A percentile compares a stretch with the other conserved stretches of the same genome.
Conservation (phyloP, 1,140 invertebrate species). For the Dreissena polymorpha region DNA sequence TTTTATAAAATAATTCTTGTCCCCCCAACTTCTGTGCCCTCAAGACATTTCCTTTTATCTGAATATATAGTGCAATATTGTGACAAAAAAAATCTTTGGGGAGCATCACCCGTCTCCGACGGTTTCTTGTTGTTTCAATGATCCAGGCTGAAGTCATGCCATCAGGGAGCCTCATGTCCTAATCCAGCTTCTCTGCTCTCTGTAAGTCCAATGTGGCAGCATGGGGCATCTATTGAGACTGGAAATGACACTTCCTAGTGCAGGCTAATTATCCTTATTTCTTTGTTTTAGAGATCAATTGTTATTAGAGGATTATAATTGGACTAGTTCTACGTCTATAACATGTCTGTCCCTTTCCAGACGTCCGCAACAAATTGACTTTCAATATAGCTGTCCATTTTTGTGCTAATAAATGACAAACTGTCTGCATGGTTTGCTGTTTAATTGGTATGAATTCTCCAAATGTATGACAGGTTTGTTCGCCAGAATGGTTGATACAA, state of each 20-base stretch:
- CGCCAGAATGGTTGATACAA: too few species aligned
- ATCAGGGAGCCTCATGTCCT: constrained; percentile 14
- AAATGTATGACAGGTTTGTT: too few species aligned
- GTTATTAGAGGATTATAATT: constrained; percentile 52
- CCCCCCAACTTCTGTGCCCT: too few species aligned
- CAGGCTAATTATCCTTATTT: constrained; percentile 38
- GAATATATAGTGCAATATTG: too few species aligned
- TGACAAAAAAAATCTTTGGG: too few species aligned
- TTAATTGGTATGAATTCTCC: not conserved
- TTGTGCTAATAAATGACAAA: not conserved
- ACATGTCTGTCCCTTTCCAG: constrained; percentile 21
- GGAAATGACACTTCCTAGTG: constrained; percentile 30
- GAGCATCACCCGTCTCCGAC: too few species aligned
- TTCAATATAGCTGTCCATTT: constrained; percentile 8
- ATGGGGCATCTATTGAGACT: not conserved
- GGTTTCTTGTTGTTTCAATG: too few species aligned
- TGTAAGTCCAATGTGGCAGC: too few species aligned
- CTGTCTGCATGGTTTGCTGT: not conserved
- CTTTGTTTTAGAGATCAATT: constrained; percentile 41
- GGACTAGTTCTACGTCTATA: constrained; percentile 20
- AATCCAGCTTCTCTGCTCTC: constrained; percentile 4
- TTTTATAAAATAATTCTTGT: too few species aligned
- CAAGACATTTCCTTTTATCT: too few species aligned
- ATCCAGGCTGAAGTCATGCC: not conserved
- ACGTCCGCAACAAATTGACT: constrained; percentile 37